Conservation (phyloP, 2,888 invertebrate species). For the Tetragonisca angustula region DNA sequence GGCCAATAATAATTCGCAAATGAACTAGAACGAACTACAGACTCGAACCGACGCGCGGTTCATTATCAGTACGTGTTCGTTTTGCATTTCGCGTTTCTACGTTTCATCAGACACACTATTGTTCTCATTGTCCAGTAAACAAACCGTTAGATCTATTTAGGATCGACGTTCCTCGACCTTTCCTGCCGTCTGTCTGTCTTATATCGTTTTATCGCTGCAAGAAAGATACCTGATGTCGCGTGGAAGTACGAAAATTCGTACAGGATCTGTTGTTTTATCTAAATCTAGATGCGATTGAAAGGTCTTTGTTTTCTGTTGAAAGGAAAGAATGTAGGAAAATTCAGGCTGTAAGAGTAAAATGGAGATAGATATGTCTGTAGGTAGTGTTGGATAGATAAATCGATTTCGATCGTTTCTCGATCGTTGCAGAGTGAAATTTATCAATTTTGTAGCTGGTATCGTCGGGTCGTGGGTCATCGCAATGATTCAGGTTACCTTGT, state of each 20-base stretch:
- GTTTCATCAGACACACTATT: not conserved
- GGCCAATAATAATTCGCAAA: slow-evolving; percentile 23
- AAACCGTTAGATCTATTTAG: too few species aligned
- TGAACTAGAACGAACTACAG: slow-evolving; percentile 44
- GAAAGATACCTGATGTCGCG: too few species aligned
- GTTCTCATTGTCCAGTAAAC: not conserved
- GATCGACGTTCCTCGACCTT: too few species aligned
- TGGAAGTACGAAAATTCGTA: not conserved
- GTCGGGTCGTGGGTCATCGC: too few species aligned
- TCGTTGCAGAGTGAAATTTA: too few species aligned
- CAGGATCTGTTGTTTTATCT: not conserved
- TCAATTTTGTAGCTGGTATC: too few species aligned
- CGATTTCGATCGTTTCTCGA: not conserved
- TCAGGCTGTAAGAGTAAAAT: not conserved
- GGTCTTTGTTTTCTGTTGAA: not conserved
- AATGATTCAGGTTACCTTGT: too few species aligned
- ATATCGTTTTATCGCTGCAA: too few species aligned
- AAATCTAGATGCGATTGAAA: not conserved
- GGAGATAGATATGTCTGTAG: not conserved
- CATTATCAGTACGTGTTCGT: slow-evolving; percentile 11
- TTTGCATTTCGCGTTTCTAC: not conserved
- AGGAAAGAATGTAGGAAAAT: not conserved
- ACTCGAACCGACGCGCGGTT: slow-evolving; percentile 28
- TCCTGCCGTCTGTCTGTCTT: too few species aligned
- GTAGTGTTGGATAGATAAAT: too few species aligned